Evolutionary conservation across 2,888 invertebrate genomes (phyloP).

Genomic region (Nasonia oneida): DNA sequence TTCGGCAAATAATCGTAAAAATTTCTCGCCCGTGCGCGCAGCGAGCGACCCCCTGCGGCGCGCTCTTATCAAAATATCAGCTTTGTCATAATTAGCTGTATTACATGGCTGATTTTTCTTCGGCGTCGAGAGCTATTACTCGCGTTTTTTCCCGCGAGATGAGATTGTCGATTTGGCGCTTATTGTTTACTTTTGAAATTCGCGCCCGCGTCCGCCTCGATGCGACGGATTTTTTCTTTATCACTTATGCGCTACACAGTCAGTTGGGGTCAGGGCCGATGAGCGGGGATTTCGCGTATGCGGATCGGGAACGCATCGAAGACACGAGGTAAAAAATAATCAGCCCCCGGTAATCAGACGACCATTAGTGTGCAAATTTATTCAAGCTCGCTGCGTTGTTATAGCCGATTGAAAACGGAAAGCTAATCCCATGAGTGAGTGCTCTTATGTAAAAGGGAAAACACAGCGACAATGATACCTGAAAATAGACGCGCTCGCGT

Average conservation of each 20-base stretch:
- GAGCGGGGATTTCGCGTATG: no score
- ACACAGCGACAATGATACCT: not conserved
- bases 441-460: not conserved
- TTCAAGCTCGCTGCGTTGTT: not conserved
- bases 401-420: not conserved
- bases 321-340: not conserved
- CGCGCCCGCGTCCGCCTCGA: not conserved
- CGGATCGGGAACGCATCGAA: no score
- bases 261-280: not conserved
- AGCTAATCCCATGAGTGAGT: not conserved
- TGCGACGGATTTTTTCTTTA: not conserved
- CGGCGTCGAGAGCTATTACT: conserved; percentile 7
- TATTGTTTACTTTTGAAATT: conserved; percentile 11
- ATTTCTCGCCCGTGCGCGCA: not conserved
- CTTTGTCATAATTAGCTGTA: conserved; percentile 43
- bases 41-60: not conserved
- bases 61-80: conserved; percentile 34
- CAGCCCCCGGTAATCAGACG: conserved; percentile 11
- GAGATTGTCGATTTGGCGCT: not conserved
- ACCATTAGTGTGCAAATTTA: conserved; percentile 8
- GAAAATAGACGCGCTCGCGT: not conserved
- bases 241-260: not conserved
- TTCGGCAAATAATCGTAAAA: not conserved
- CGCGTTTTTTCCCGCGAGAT: not conserved
- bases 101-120: conserved; percentile 28